Evolutionary conservation across 2,113 vertebrate genomes (phyloP).

Genomic region (Entosphenus tridentatus): DNA sequence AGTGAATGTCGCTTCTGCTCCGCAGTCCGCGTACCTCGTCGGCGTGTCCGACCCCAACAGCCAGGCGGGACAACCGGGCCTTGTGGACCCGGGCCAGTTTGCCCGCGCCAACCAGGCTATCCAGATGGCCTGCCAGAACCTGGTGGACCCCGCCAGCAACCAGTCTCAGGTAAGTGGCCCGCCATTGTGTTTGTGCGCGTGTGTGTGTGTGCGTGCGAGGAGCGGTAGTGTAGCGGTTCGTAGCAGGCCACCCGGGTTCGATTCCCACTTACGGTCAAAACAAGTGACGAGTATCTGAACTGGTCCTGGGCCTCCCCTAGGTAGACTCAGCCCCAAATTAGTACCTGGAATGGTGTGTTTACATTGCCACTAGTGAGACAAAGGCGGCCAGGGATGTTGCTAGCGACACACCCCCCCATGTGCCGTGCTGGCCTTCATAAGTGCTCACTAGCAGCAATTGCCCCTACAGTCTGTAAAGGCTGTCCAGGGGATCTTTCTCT

Average conservation of each 20-base stretch:
- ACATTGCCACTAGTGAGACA: no score
- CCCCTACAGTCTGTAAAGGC: no score
- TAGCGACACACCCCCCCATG: no score
- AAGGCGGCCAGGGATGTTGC: no score
- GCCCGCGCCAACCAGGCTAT: slow-evolving; percentile 87
- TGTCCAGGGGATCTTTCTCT: no score
- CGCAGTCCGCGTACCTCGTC: slow-evolving; percentile 67
- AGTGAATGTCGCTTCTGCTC: neutral
- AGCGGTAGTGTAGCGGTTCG: neutral
- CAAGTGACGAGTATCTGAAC: no score
- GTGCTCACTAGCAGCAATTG: no score
- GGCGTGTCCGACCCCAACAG: slow-evolving; percentile 80
- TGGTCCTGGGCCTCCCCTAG: no score
- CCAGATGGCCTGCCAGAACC: slow-evolving; percentile 94
- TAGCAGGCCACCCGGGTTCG: neutral
- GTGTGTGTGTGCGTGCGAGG: neutral
- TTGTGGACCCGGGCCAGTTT: slow-evolving; percentile 86
- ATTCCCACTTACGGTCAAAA: no score
- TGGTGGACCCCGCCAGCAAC: slow-evolving; percentile 73
- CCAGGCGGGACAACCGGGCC: slow-evolving; percentile 64
- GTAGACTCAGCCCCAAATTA: no score
- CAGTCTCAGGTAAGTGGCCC: slow-evolving; percentile 52
- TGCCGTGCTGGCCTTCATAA: no score
- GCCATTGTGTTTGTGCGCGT: neutral
- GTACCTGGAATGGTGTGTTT: no score